These are phyloP conservation scores for Frankliniella fusca DNA, from an alignment of 2,888 invertebrate species.

Conservation along the genomic window DNA sequence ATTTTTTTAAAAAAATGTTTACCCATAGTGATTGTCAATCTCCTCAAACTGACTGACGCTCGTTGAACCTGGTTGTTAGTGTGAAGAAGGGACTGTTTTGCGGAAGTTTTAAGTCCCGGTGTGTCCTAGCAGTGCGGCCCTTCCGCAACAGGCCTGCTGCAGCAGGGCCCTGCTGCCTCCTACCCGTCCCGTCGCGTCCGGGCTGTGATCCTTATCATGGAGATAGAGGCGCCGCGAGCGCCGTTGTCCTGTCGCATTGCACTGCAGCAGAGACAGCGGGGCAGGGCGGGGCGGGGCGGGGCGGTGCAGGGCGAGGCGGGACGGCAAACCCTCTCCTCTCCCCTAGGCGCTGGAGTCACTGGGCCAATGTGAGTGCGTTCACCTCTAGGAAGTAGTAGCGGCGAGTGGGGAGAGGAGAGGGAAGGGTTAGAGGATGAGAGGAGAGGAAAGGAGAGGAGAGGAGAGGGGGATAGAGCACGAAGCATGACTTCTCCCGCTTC, in stretches of 20 bases:
- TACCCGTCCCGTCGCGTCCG: too few species aligned
- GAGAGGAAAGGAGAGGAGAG: neutral
- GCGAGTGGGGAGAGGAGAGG: neutral
- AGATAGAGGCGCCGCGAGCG: too few species aligned
- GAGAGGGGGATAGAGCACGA: neutral
- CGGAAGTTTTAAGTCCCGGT: too few species aligned
- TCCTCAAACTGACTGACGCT: neutral
- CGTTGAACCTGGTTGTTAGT: neutral
- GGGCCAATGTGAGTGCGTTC: conserved; percentile 16
- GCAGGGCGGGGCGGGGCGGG: neutral
- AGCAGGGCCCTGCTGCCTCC: too few species aligned
- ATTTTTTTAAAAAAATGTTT: too few species aligned
- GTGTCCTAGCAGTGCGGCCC: too few species aligned
- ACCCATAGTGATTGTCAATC: too few species aligned
- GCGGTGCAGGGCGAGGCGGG: neutral
- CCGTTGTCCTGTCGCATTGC: too few species aligned
- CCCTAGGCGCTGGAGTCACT: neutral
- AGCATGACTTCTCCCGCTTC: too few species aligned
- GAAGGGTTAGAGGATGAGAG: neutral
- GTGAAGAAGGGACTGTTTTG: too few species aligned
- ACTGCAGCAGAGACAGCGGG: neutral
- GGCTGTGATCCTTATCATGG: too few species aligned
- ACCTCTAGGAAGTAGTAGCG: conserved; percentile 12
- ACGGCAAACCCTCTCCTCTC: neutral
- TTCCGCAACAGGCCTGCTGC: too few species aligned